Evolutionary conservation across 1,140 invertebrate genomes (phyloP), one percentile per base, ranked within the genome.

Genomic region (Ectropis grisescens): DNA sequence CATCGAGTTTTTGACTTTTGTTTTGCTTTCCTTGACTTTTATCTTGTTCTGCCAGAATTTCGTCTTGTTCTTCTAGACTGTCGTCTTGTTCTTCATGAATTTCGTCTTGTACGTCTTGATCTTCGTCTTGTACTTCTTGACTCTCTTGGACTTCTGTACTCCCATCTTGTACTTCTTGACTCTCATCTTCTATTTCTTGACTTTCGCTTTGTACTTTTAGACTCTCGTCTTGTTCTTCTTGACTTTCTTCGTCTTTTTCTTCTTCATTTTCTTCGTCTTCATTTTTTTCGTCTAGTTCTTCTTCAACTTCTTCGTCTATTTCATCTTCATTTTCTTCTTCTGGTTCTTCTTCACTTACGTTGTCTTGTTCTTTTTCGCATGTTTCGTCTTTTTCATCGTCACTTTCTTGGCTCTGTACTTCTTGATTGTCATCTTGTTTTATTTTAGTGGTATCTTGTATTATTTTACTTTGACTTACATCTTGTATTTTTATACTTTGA

Each of bases 181-280:
- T 8, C n/a, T 23, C 15, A 8, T 33, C 29, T 3, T 13, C 11
- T 19, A 0, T 28, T 11, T 22, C 15, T 24, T 35, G 10, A 10
- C 13, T 27, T 15, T 19, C 23, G 9, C 16, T 19, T 19, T 19
- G 16, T 4, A 4, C 16, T 19, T 4, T 8, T 19, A 19, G 3
- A 19, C 16, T 19, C 16, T 19, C 16, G 16, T 19, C 8, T 19
- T 19, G 3, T 4, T 19, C 3, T 19, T 16, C 13, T 13, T 45
- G 24, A 32, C 22, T 42, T 30, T 31, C 19, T 33, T 27, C 28
- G 11, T 41, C 26, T 31, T 47, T 27, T 25, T 31, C 23, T 29
- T 29, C 8, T 19, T 19, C 16, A 8, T 22, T 16, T 29, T 19
- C 26, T 31, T 53, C 27, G 8, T 13, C 28, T 44, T 46, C 12